phyloP scores from a whole-genome alignment of 2,113 vertebrate species.

The Coturnix japonica region DNA sequence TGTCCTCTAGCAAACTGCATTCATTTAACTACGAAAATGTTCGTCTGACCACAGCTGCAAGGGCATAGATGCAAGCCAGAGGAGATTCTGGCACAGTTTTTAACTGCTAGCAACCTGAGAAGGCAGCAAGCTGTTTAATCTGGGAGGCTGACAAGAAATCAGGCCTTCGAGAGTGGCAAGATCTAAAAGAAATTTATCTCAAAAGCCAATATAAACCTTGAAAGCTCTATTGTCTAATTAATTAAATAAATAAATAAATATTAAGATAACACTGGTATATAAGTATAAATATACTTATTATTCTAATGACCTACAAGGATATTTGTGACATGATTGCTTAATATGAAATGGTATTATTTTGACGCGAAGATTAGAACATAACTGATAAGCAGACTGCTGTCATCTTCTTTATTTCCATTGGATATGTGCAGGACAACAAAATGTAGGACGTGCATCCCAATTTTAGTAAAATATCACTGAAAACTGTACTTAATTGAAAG shows the following conservation, averaged over 20 bases:
- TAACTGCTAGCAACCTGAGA: not conserved
- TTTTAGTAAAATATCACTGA: not conserved
- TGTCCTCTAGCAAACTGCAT: not conserved
- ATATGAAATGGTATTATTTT: not conserved
- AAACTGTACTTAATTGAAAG: not conserved
- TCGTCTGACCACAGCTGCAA: not conserved
- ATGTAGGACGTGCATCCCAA: not conserved
- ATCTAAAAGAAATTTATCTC: not conserved
- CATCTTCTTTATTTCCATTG: not conserved
- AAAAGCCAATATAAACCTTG: not conserved
- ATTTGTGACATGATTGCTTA: not conserved
- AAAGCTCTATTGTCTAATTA: not conserved
- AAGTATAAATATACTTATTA: not conserved
- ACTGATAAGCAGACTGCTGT: not conserved
- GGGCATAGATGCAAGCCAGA: not conserved
- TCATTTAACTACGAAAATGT: not conserved
- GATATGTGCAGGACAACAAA: not conserved
- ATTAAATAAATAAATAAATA: not conserved
- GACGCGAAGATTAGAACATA: not conserved
- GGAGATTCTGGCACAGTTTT: not conserved
- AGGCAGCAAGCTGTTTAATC: not conserved
- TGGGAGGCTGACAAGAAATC: not conserved
- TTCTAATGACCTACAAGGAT: not conserved
- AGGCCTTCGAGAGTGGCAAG: not conserved
- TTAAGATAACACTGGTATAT: not conserved